Percentiles rank a stretch among this genome's conserved stretches.
Conservation (phyloP, 1,140 invertebrate genomes). For the Zaprionus camerounensis region DNA sequence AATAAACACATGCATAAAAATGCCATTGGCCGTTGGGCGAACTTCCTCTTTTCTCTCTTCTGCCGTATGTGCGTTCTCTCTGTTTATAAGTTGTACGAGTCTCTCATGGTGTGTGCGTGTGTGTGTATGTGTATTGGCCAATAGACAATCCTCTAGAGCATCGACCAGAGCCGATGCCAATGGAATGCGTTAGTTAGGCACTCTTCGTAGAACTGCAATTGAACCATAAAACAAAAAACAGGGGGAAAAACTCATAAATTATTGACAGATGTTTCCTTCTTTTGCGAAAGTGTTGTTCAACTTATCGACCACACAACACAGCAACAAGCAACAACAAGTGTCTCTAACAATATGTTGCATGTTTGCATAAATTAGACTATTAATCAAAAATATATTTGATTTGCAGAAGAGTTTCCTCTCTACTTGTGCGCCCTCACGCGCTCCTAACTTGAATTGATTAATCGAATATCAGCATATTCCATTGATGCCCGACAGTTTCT, state of each 20-base stretch:
- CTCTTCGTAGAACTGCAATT: slow-evolving; percentile 37
- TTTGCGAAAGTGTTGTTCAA: not conserved
- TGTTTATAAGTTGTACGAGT: not conserved
- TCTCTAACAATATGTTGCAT: not conserved
- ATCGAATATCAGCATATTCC: not conserved
- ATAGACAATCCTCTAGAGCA: slow-evolving; percentile 37
- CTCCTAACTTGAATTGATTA: not conserved
- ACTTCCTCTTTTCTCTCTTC: slow-evolving; percentile 40
- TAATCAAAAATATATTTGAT: slow-evolving; percentile 7
- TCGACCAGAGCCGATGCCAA: not conserved
- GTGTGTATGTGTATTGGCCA: slow-evolving; percentile 12
- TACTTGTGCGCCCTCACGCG: not conserved
- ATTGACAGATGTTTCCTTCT: not conserved
- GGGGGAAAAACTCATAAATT: slow-evolving; percentile 3
- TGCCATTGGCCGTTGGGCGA: slow-evolving; percentile 48
- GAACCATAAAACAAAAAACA: slow-evolving; percentile 13
- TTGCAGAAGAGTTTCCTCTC: not conserved
- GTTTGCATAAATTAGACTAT: slow-evolving; percentile 16
- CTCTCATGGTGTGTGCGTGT: not conserved
- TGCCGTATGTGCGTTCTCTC: not conserved
- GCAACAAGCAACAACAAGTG: not conserved
- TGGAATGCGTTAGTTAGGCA: slow-evolving; percentile 21
- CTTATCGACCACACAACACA: not conserved
- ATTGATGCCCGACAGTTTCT: slow-evolving; percentile 6
- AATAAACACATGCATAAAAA: slow-evolving; percentile 53